Evolutionary conservation across 1,140 invertebrate species (phyloP).

Genomic region (Ooceraea biroi): DNA sequence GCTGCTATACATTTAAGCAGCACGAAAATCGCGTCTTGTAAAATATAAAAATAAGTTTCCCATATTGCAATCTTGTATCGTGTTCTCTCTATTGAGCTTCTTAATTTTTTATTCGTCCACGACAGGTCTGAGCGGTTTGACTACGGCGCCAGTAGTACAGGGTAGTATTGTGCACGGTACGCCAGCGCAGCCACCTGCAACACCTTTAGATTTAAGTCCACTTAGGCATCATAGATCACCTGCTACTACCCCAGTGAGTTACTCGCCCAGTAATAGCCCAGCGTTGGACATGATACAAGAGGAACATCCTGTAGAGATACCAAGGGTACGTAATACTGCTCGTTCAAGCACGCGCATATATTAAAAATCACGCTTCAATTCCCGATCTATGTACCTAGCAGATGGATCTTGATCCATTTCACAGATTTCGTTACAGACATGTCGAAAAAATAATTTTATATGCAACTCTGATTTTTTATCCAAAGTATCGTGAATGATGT

Average conservation of each 20-base stretch:
- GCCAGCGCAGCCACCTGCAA: constrained; percentile 84
- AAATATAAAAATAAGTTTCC: not conserved
- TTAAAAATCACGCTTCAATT: constrained; percentile 60
- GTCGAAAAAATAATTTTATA: too few species aligned
- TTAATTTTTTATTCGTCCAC: constrained; percentile 12
- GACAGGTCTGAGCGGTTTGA: constrained; percentile 83
- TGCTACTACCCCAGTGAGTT: constrained; percentile 85
- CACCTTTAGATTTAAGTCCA: constrained; percentile 85
- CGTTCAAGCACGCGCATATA: not conserved
- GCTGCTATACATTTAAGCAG: too few species aligned
- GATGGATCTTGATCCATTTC: too few species aligned
- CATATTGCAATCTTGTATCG: not conserved
- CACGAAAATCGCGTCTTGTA: too few species aligned
- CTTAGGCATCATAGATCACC: constrained; percentile 85
- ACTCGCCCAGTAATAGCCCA: constrained; percentile 87
- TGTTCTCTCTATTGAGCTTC: not conserved
- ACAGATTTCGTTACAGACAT: too few species aligned
- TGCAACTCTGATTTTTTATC: too few species aligned
- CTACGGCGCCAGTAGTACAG: constrained; percentile 83
- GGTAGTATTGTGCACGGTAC: constrained; percentile 85
- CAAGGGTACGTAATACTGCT: constrained; percentile 81
- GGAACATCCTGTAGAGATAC: constrained; percentile 88
- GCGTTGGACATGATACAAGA: constrained; percentile 95
- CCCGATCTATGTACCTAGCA: too few species aligned
- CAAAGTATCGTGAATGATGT: too few species aligned